phyloP scores from a whole-genome alignment of 2,113 vertebrate species.

The Caranx melampygus region DNA sequence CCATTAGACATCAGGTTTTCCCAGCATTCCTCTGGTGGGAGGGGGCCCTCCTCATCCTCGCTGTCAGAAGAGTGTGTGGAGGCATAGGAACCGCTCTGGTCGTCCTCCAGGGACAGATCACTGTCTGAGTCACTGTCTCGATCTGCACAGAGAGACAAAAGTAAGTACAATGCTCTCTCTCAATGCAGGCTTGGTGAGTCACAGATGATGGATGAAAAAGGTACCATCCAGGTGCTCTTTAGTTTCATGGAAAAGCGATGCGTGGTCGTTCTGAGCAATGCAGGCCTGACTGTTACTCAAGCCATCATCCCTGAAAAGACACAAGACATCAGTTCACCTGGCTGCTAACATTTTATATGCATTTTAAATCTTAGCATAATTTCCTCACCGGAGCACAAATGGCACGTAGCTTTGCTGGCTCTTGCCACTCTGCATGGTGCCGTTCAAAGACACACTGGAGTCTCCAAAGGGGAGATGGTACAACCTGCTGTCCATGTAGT shows the following conservation, averaged over 20 bases:
- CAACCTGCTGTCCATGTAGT: slow-evolving; percentile 86
- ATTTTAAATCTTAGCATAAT: accelerated
- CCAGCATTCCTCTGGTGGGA: slow-evolving; percentile 87
- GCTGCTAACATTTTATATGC: accelerated
- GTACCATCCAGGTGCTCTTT: slow-evolving; percentile 85
- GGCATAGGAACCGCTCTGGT: slow-evolving; percentile 91
- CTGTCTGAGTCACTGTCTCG: slow-evolving; percentile 93
- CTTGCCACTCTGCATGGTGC: slow-evolving; percentile 90
- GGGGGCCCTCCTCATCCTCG: slow-evolving; percentile 88
- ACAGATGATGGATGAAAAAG: background rate
- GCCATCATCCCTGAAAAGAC: slow-evolving; percentile 87
- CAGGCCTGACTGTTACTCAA: slow-evolving; percentile 86
- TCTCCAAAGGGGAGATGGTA: slow-evolving; percentile 88
- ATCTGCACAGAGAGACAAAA: slow-evolving; percentile 73
- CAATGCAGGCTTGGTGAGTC: background rate
- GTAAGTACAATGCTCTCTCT: background rate
- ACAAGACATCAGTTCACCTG: background rate
- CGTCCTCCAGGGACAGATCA: slow-evolving; percentile 93
- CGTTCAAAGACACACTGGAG: slow-evolving; percentile 90
- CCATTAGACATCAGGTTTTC: slow-evolving; percentile 84
- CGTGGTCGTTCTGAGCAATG: slow-evolving; percentile 83
- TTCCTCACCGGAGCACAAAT: slow-evolving; percentile 88
- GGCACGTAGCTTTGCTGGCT: slow-evolving; percentile 96
- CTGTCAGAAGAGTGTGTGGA: slow-evolving; percentile 95
- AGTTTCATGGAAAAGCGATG: slow-evolving; percentile 84